A percentile compares a stretch with the other conserved stretches of the same genome.
These are phyloP conservation scores for Ischnus inquisitorius DNA, from an alignment of 2,888 invertebrate species.

Conservation along the genomic window DNA sequence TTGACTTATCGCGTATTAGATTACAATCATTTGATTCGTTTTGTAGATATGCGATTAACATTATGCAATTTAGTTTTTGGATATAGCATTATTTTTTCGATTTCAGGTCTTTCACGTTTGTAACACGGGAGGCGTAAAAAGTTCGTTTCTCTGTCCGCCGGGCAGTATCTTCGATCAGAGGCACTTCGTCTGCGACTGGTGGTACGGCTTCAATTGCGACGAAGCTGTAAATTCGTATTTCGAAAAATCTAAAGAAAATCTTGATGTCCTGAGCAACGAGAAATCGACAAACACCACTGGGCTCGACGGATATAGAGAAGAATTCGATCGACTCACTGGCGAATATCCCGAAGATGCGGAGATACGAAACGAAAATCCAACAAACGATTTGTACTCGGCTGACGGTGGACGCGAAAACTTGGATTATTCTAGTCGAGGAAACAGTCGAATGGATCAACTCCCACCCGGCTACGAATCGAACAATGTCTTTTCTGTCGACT, in stretches of 20 bases:
- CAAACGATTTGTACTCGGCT: constrained; percentile 74
- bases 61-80: too few species aligned
- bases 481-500: not conserved
- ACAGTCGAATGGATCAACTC: constrained; percentile 4
- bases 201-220: constrained; percentile 86
- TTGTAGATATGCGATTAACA: too few species aligned
- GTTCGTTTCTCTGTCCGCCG: constrained; percentile 87
- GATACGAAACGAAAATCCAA: constrained; percentile 63
- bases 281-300: not conserved
- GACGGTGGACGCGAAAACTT: constrained; percentile 63
- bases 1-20: too few species aligned
- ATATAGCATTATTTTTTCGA: not conserved
- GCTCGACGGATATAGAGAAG: not conserved
- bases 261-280: constrained; percentile 49
- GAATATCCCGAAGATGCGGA: constrained; percentile 14
- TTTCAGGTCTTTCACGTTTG: constrained; percentile 86
- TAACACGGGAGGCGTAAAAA: constrained; percentile 85
- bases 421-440: constrained; percentile 12
- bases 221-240: constrained; percentile 74
- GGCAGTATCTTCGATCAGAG: constrained; percentile 87
- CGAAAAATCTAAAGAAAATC: constrained; percentile 69
- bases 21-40: not conserved
- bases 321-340: not conserved
- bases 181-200: constrained; percentile 87
- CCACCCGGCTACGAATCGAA: not conserved